These are phyloP conservation scores for Mobula birostris DNA, from an alignment of 2,113 vertebrate genomes.

Conservation along the genomic window DNA sequence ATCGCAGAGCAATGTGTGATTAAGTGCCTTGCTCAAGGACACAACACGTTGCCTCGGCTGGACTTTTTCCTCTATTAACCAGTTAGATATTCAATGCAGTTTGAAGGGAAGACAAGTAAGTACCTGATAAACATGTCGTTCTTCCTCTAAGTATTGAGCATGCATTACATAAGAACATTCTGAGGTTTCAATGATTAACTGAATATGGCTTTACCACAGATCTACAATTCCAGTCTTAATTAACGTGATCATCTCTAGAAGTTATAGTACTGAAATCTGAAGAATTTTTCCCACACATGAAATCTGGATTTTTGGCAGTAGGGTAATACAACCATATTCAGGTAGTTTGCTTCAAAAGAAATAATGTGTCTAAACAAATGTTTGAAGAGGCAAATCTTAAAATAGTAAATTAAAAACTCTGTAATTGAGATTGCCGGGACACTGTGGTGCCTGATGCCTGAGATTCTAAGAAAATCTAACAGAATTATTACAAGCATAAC, in stretches of 20 bases:
- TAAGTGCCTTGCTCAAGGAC: too few relatives aligned
- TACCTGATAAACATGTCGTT: not conserved
- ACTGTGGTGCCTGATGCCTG: not conserved
- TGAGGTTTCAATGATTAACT: not conserved
- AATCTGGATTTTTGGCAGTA: conserved; percentile 33
- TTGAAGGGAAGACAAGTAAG: not conserved
- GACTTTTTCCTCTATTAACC: not conserved
- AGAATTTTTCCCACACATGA: not conserved
- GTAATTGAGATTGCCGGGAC: not conserved
- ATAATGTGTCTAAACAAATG: not conserved
- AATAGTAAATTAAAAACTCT: not conserved
- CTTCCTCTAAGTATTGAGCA: not conserved
- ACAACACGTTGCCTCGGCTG: too few relatives aligned
- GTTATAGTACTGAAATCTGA: not conserved
- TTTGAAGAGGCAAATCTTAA: not conserved
- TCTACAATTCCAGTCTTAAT: not conserved
- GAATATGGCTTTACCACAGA: not conserved
- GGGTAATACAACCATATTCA: conserved; percentile 40
- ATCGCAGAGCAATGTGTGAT: too few relatives aligned
- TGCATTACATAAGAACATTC: not conserved
- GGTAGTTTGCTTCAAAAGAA: conserved; percentile 38
- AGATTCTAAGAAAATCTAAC: too few relatives aligned
- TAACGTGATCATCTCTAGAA: not conserved
- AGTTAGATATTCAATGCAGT: not conserved
- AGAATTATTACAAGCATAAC: not conserved